phyloP scores from a whole-genome alignment of 2,113 vertebrate species.

The Psophia crepitans region DNA sequence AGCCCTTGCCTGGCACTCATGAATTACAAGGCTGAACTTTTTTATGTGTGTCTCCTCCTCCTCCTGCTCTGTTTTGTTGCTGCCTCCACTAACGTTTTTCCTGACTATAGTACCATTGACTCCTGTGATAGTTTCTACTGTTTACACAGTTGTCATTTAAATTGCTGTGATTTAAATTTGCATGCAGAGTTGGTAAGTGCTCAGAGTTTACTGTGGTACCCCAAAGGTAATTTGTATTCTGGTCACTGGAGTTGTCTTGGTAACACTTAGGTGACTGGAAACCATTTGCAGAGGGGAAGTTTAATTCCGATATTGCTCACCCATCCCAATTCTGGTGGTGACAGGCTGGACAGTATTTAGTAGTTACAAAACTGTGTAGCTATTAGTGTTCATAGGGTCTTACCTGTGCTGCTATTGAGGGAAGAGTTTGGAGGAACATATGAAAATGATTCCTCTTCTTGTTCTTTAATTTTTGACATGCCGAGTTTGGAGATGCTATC shows the following conservation, averaged over 20 bases:
- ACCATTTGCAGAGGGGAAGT: slow-evolving; percentile 84
- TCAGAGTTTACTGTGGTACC: slow-evolving; percentile 63
- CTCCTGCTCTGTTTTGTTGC: slow-evolving; percentile 69
- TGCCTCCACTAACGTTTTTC: slow-evolving; percentile 68
- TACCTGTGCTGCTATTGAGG: not conserved
- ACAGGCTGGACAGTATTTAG: slow-evolving; percentile 47
- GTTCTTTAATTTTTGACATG: not conserved
- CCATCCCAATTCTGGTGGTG: slow-evolving; percentile 71
- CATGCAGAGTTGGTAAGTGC: slow-evolving; percentile 69
- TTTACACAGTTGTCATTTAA: slow-evolving; percentile 83
- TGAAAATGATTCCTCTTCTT: not conserved
- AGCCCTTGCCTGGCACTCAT: slow-evolving; percentile 21
- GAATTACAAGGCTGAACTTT: slow-evolving; percentile 63
- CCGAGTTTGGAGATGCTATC: not conserved
- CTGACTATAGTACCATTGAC: slow-evolving; percentile 70
- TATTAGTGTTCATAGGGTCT: not conserved
- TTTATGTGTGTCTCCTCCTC: slow-evolving; percentile 66
- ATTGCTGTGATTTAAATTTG: slow-evolving; percentile 78
- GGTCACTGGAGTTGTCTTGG: slow-evolving; percentile 84
- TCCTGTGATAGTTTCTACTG: slow-evolving; percentile 73
- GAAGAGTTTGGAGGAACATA: not conserved
- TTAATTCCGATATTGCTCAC: slow-evolving; percentile 71
- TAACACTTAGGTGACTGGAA: slow-evolving; percentile 87
- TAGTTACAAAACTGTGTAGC: slow-evolving; percentile 62
- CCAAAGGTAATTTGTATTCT: slow-evolving; percentile 86